phyloP scores from a whole-genome alignment of 2,888 invertebrate genomes.

The Anodontia alba region DNA sequence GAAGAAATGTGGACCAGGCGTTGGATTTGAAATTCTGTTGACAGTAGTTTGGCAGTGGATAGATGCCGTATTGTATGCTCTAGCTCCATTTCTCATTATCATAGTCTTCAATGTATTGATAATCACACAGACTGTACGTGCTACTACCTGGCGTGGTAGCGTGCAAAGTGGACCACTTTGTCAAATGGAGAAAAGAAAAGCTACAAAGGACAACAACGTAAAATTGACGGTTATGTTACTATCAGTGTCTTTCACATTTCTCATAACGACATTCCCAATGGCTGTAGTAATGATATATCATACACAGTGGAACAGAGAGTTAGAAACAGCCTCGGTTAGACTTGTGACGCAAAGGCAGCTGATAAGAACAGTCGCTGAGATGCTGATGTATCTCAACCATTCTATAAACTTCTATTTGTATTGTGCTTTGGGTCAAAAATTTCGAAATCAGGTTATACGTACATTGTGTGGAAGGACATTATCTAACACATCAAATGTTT shows the following conservation, averaged over 20 bases:
- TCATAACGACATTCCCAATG: conserved; percentile 82
- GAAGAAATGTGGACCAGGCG: conserved; percentile 62
- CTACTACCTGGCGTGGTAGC: conserved; percentile 59
- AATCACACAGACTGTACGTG: conserved; percentile 77
- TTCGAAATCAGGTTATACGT: conserved; percentile 71
- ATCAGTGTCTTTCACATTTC: conserved; percentile 80
- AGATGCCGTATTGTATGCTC: conserved; percentile 81
- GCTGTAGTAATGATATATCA: conserved; percentile 67
- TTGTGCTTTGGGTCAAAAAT: conserved; percentile 78
- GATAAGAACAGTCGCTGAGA: conserved; percentile 75
- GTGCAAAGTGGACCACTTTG: conserved; percentile 55
- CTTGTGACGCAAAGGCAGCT: conserved; percentile 63
- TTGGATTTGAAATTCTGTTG: conserved; percentile 58
- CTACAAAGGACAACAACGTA: conserved; percentile 55
- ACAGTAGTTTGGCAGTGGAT: conserved; percentile 81
- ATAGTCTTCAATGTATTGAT: conserved; percentile 79
- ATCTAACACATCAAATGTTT: conserved; percentile 55
- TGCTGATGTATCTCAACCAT: conserved; percentile 83
- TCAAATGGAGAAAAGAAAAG: conserved; percentile 47
- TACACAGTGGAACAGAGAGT: conserved; percentile 58
- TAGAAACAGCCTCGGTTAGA: conserved; percentile 31
- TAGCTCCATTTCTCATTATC: conserved; percentile 79
- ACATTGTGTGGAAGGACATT: conserved; percentile 64
- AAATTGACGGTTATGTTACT: conserved; percentile 77
- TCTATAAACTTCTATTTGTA: conserved; percentile 81